A percentile compares a stretch with the other conserved stretches of the same genome.
These are phyloP conservation scores for Microplitis deprimator DNA, from an alignment of 2,888 invertebrate species.

Conservation along the genomic window DNA sequence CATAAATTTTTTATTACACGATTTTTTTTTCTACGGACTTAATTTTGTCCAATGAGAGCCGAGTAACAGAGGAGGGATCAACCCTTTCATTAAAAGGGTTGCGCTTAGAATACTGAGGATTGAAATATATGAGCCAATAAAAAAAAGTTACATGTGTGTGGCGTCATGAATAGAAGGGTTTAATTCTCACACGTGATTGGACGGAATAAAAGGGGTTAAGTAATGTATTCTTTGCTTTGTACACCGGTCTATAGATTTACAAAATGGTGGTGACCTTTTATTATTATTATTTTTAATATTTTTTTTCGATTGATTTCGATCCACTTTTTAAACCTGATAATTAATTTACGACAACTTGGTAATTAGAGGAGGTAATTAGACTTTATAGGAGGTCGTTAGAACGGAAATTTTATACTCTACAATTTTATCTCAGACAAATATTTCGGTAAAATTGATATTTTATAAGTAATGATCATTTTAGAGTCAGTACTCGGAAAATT, in stretches of 20 bases:
- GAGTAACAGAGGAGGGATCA: background rate
- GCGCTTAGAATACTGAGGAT: background rate
- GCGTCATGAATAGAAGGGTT: background rate
- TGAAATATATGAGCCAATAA: background rate
- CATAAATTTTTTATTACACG: background rate
- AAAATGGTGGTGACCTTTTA: background rate
- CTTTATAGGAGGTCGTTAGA: too few species aligned
- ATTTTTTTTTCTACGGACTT: background rate
- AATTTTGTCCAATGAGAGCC: background rate
- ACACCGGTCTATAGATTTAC: background rate
- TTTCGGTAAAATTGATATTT: too few species aligned
- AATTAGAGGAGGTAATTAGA: too few species aligned
- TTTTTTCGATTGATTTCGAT: too few species aligned
- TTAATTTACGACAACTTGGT: too few species aligned
- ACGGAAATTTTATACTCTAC: too few species aligned
- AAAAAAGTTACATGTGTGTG: background rate
- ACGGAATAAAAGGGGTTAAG: background rate
- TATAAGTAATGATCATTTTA: too few species aligned
- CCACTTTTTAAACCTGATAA: too few species aligned
- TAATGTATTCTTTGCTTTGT: background rate
- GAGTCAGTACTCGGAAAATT: too few species aligned
- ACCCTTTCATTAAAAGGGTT: background rate
- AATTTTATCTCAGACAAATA: too few species aligned
- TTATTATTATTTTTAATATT: too few species aligned
- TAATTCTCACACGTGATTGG: background rate